Evolutionary conservation across 2,888 invertebrate genomes (phyloP).

Genomic region (Agrenia bidenticulata): DNA sequence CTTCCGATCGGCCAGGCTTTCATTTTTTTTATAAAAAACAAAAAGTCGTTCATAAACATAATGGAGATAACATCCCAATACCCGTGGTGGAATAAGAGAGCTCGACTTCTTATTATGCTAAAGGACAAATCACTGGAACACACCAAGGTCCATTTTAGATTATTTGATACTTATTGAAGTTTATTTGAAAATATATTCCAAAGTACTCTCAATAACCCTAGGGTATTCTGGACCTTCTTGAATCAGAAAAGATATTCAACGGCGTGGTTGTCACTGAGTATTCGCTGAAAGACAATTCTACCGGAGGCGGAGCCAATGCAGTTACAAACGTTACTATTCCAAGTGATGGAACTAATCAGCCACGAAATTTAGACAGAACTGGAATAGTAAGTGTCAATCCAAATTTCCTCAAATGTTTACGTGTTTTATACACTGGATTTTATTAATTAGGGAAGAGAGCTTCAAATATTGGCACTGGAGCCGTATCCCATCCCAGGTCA

Average conservation of each 20-base stretch:
- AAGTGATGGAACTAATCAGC: background rate
- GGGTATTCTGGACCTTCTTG: conserved; percentile 44
- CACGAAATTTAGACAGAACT: too few relatives aligned
- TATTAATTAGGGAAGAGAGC: conserved; percentile 20
- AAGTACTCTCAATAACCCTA: conserved; percentile 14
- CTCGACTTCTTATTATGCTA: conserved; percentile 38
- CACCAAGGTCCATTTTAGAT: conserved; percentile 48
- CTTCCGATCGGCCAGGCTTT: conserved; percentile 49
- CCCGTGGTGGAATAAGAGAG: conserved; percentile 42
- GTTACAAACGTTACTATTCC: background rate
- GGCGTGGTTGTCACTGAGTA: conserved; percentile 49
- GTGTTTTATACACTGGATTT: too few relatives aligned
- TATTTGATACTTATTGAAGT: background rate
- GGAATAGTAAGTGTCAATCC: too few relatives aligned
- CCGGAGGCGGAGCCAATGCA: conserved; percentile 1
- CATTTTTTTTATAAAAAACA: conserved; percentile 47
- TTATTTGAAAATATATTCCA: background rate
- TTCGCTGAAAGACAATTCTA: conserved; percentile 24
- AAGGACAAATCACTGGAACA: conserved; percentile 44
- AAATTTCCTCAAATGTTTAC: too few relatives aligned
- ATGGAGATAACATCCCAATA: conserved; percentile 25
- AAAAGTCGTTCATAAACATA: conserved; percentile 45
- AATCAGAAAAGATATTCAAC: conserved; percentile 45
- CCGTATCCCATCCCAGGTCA: conserved; percentile 49
- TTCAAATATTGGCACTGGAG: conserved; percentile 50